Conservation (phyloP, 2,113 vertebrate genomes). For the Sphyrna mokarran region DNA sequence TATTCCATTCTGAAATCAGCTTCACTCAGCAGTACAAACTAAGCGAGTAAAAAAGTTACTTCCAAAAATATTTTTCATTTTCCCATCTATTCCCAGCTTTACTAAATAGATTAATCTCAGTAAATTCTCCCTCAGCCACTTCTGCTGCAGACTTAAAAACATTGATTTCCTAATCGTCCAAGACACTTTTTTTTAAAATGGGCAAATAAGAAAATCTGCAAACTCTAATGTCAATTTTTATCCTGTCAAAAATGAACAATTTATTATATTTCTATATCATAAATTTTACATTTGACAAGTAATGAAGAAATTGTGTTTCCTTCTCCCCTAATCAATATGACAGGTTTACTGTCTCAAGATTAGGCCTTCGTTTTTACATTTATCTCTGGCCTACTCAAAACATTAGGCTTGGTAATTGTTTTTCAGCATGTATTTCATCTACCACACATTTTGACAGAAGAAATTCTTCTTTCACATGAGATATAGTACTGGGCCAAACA, state of each 20-base stretch:
- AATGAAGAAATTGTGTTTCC: background rate
- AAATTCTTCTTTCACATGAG: background rate
- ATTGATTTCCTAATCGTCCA: constrained; percentile 22
- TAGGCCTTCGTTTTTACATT: background rate
- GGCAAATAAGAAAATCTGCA: constrained; percentile 26
- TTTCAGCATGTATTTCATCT: background rate
- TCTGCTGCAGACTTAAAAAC: constrained; percentile 2
- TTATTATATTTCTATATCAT: background rate
- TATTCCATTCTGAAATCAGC: constrained; percentile 19
- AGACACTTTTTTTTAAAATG: background rate
- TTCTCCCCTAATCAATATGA: background rate
- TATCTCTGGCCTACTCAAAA: background rate
- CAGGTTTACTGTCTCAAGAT: background rate
- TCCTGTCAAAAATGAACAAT: background rate
- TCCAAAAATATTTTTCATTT: constrained; percentile 16
- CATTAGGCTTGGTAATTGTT: background rate
- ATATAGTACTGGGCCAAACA: background rate
- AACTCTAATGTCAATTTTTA: background rate
- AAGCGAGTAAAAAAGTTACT: background rate
- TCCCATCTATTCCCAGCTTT: constrained; percentile 28
- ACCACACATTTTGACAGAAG: background rate
- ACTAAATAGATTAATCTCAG: constrained; percentile 27
- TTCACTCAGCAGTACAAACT: background rate
- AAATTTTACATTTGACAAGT: background rate
- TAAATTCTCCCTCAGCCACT: constrained; percentile 24